These are phyloP conservation scores for Salarias fasciatus DNA, from an alignment of 2,797 vertebrate species.

Conservation along the genomic window DNA sequence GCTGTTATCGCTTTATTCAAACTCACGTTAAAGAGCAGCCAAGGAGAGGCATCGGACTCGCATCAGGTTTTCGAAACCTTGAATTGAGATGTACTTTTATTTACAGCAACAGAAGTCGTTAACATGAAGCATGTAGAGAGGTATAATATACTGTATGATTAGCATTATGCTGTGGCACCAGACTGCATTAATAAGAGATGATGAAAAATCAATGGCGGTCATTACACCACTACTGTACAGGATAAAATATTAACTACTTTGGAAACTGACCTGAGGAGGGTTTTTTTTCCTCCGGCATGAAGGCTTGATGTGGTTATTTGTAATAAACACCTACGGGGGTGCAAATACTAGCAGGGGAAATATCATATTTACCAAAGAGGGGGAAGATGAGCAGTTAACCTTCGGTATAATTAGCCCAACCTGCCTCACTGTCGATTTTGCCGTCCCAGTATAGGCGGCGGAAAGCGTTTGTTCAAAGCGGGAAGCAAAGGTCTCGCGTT, in stretches of 20 bases:
- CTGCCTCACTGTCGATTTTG: conserved; percentile 38
- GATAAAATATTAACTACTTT: conserved; percentile 85
- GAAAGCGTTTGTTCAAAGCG: conserved; percentile 43
- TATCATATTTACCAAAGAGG: conserved; percentile 68
- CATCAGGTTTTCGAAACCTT: conserved; percentile 28
- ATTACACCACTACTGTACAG: conserved; percentile 71
- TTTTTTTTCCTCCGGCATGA: conserved; percentile 49
- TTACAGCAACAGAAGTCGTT: conserved; percentile 58
- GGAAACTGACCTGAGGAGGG: conserved; percentile 79
- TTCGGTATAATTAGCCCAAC: conserved; percentile 59
- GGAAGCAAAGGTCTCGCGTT: conserved; percentile 37
- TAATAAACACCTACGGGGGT: conserved; percentile 75
- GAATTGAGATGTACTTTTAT: conserved; percentile 55
- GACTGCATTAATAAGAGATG: conserved; percentile 82
- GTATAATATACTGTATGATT: conserved; percentile 66
- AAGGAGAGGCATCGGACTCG: conserved; percentile 12
- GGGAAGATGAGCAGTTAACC: conserved; percentile 59
- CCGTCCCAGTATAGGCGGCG: conserved; percentile 26
- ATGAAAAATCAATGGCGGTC: conserved; percentile 84
- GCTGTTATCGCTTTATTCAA: conserved; percentile 18
- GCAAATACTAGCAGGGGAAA: conserved; percentile 65
- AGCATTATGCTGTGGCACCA: conserved; percentile 77
- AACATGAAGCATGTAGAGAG: conserved; percentile 52
- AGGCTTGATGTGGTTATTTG: conserved; percentile 65
- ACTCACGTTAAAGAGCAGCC: conserved; percentile 21